Base-by-base conservation (phyloP, 2,888 invertebrate species). In the Leptothorax acervorum region DNA sequence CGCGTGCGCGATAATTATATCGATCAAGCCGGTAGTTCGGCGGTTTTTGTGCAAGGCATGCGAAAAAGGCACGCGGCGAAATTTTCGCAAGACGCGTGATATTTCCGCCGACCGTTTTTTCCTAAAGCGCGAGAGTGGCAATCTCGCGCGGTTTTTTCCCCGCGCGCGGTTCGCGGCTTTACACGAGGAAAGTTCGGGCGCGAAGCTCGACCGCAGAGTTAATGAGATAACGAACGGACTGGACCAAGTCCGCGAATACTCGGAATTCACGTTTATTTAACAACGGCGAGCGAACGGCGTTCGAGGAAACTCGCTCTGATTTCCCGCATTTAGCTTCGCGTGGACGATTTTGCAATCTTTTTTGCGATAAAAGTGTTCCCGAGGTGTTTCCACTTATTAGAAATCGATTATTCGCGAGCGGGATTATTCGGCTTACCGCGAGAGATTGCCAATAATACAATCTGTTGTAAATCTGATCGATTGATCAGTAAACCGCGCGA, bases 141-240 rank as follows among this genome's bases (percentile, higher is more conserved):
- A 12, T 31, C n/a, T 45, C n/a, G 15, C 6, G 53, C 42, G 31
- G 42, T 70, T 78, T 68, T 66, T 31, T 15, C 18, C 53, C 9
- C 8, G n/a, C 2, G 28, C 11, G 12, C 0, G 1, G 6, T 68
- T 76, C 23, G 65, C 66, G 66, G 51, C 28, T 53, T 6, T 11
- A 0, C 1, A 78, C 15, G 45, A 79, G 78, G 71, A 71, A 45
- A 79, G 35, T 79, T 55, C 28, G 12, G 5, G 18, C 18, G 23
- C 39, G 1, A 57, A 39, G 11, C 23, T 42, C 12, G 15, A 23
- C 11, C 51, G 23, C 51, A 15, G 31, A 45, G 62, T 76, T 45
- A 3, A 70, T 12, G 28, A 78, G 31, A 23, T 12, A 28, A 39
- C 48, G 39, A 71, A 71, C 2, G 3, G 6, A 63, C 12, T 2